Conservation (phyloP, 2,888 invertebrate genomes). For the Blomia tropicalis region DNA sequence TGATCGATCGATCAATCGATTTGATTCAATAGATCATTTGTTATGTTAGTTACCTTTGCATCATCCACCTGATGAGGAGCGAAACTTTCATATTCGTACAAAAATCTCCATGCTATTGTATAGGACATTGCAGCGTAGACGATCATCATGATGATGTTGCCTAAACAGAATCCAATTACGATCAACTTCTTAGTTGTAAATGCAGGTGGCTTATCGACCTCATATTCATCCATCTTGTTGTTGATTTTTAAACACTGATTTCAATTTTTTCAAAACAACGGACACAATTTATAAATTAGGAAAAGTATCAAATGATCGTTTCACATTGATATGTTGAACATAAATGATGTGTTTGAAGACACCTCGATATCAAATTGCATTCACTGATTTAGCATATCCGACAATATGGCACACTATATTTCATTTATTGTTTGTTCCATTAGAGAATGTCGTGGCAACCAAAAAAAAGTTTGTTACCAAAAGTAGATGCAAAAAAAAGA, state of each 20-base stretch:
- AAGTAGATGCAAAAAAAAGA: no score
- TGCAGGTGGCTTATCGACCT: conserved; percentile 5
- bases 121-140: background rate
- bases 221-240: conserved; percentile 9
- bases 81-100: conserved; percentile 9
- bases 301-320: no score
- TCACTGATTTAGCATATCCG: no score
- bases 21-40: background rate
- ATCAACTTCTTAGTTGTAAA: conserved; percentile 3
- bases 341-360: no score
- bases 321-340: no score
- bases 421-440: no score
- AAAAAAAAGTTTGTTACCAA: no score
- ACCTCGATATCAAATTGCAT: no score
- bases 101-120: background rate
- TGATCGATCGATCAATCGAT: background rate
- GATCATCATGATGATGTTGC: conserved; percentile 10
- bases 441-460: no score
- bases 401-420: no score
- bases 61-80: conserved; percentile 6
- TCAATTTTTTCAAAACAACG: no score
- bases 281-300: no score
- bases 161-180: background rate
- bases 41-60: background rate
- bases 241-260: background rate